phyloP scores from a whole-genome alignment of 2,113 vertebrate genomes.

The Pedetes capensis region DNA sequence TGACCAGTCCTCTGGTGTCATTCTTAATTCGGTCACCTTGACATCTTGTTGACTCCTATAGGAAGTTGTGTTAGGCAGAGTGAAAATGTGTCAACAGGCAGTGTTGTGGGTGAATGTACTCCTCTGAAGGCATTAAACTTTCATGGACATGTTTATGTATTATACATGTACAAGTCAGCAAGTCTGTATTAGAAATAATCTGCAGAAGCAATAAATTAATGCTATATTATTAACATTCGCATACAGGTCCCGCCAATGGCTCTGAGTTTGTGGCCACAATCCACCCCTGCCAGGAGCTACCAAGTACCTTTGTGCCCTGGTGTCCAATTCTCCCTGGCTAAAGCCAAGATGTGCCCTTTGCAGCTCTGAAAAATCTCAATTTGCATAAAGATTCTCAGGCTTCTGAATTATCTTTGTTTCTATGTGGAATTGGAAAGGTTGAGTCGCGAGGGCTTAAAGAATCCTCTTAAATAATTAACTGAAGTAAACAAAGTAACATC shows the following conservation, averaged over 20 bases:
- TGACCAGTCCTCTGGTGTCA: not conserved
- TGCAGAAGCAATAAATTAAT: constrained; percentile 76
- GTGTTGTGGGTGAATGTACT: not conserved
- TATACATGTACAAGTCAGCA: constrained; percentile 76
- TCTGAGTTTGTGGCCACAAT: constrained; percentile 26
- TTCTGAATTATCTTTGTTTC: constrained; percentile 74
- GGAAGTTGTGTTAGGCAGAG: constrained; percentile 40
- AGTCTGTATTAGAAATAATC: constrained; percentile 79
- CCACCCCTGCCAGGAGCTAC: not conserved
- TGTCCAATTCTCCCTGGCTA: not conserved
- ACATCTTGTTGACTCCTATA: constrained; percentile 42
- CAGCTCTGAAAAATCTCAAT: constrained; percentile 28
- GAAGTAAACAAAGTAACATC: constrained; percentile 76
- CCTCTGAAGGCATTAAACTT: constrained; percentile 72
- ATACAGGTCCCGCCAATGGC: constrained; percentile 66
- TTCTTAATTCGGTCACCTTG: constrained; percentile 31
- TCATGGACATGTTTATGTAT: constrained; percentile 81
- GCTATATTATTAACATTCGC: constrained; percentile 67
- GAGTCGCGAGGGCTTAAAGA: constrained; percentile 73
- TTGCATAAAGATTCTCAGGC: constrained; percentile 68
- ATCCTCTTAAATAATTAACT: constrained; percentile 79
- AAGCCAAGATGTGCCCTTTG: not conserved
- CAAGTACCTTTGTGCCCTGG: constrained; percentile 39
- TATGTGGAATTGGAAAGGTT: constrained; percentile 71
- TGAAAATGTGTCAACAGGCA: constrained; percentile 29